phyloP scores from a whole-genome alignment of 1,140 invertebrate genomes.

The Spodoptera litura region DNA sequence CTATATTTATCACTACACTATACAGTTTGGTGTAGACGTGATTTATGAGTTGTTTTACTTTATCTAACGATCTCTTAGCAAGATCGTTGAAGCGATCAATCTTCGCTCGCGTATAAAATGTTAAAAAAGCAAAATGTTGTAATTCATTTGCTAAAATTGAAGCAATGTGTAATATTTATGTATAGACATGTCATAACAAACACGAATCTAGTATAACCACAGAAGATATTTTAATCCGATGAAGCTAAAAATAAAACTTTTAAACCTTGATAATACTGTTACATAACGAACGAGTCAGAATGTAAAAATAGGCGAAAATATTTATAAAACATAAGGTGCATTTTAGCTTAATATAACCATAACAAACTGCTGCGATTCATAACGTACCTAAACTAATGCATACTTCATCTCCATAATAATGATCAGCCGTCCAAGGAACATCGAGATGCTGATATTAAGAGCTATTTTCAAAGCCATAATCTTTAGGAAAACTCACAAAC shows the following conservation, averaged over 20 bases:
- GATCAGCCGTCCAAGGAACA: not conserved
- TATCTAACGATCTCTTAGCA: not conserved
- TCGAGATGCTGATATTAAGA: not conserved
- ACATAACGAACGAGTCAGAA: no score
- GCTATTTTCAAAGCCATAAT: slow-evolving; percentile 7
- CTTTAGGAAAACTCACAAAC: not conserved
- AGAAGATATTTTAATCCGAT: no score
- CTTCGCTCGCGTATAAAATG: no score
- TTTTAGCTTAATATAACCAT: not conserved
- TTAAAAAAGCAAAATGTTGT: no score
- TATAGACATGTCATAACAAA: no score
- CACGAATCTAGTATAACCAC: no score
- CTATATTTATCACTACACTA: slow-evolving; percentile 6
- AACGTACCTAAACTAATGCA: not conserved
- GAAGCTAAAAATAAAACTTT: no score
- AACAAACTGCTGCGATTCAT: not conserved
- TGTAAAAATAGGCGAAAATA: not conserved
- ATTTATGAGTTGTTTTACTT: slow-evolving; percentile 5
- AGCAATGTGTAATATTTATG: no score
- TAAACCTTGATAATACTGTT: no score
- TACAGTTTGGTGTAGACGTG: not conserved
- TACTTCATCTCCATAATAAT: not conserved
- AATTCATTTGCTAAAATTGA: no score
- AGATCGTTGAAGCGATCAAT: no score
- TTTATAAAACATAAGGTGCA: not conserved